Conservation (phyloP, 2,888 invertebrate genomes). For the Boloria euphrosyne region DNA sequence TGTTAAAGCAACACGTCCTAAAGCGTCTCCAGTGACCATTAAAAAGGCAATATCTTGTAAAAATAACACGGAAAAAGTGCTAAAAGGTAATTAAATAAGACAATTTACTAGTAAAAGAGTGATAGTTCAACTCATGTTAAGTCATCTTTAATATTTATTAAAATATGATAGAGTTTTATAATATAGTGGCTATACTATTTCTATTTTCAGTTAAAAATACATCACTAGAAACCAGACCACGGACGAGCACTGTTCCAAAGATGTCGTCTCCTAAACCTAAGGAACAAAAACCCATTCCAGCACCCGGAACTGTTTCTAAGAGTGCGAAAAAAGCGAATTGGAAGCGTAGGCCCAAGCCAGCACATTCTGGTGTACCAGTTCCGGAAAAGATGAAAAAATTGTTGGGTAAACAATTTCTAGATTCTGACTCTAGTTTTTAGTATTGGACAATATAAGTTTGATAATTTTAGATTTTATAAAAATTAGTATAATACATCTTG, state of each 20-base stretch:
- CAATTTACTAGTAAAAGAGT: neutral
- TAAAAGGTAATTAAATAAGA: constrained; percentile 43
- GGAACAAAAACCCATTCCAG: constrained; percentile 52
- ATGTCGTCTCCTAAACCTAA: constrained; percentile 61
- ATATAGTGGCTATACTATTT: neutral
- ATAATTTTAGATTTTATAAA: neutral
- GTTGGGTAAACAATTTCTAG: constrained; percentile 53
- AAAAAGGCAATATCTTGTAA: constrained; percentile 54
- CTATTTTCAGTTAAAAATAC: constrained; percentile 51
- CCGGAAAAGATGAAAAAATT: constrained; percentile 70
- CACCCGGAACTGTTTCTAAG: constrained; percentile 56
- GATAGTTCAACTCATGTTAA: neutral
- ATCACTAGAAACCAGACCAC: constrained; percentile 45
- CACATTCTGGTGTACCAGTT: constrained; percentile 73
- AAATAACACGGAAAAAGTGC: constrained; percentile 52
- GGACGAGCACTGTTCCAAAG: constrained; percentile 56
- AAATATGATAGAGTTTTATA: constrained; percentile 4
- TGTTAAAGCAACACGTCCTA: constrained; percentile 51
- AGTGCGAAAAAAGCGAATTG: constrained; percentile 60
- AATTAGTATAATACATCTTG: neutral
- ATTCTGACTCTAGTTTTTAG: constrained; percentile 48
- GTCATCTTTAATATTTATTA: neutral
- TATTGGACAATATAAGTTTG: neutral
- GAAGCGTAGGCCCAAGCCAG: constrained; percentile 65
- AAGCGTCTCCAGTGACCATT: constrained; percentile 54